Percentiles rank a stretch among this genome's conserved stretches.
phyloP scores from a whole-genome alignment of 2,888 invertebrate species.

The Aproaerema taeniolella region DNA sequence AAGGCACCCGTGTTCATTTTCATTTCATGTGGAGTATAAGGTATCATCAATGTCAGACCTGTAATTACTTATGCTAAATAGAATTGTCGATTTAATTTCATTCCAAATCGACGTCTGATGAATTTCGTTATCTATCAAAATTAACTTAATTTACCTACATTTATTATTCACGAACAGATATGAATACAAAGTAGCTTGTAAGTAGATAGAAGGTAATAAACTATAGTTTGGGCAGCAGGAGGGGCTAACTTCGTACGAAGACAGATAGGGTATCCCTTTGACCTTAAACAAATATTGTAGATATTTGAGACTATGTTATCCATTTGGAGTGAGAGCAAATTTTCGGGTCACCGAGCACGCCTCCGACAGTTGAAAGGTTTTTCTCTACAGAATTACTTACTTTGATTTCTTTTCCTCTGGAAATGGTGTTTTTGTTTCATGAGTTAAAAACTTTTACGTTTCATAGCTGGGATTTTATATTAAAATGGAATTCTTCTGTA shows the following conservation, averaged over 20 bases:
- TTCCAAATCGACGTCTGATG: neutral
- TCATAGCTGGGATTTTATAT: neutral
- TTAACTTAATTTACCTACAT: neutral
- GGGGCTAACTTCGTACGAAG: no score
- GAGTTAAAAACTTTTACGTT: neutral
- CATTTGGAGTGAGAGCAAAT: conserved; percentile 40
- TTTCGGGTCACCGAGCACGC: conserved; percentile 46
- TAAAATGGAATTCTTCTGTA: neutral
- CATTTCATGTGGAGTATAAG: conserved; percentile 22
- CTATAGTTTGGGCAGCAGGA: no score
- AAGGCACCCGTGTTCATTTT: conserved; percentile 30
- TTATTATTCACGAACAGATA: neutral
- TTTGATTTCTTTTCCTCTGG: conserved; percentile 33
- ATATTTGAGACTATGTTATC: conserved; percentile 36
- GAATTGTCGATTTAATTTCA: neutral
- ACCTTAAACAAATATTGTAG: conserved; percentile 34
- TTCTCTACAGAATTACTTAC: conserved; percentile 38
- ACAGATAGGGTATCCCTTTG: conserved; percentile 8
- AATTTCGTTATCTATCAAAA: no score
- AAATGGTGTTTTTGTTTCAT: neutral
- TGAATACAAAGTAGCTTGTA: no score
- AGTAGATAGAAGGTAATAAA: no score
- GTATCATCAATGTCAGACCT: neutral
- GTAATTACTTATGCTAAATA: conserved; percentile 12
- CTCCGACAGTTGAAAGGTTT: conserved; percentile 36